These are phyloP conservation scores for Rhynchophorus ferrugineus DNA, from an alignment of 1,140 invertebrate genomes.

Conservation along the genomic window DNA sequence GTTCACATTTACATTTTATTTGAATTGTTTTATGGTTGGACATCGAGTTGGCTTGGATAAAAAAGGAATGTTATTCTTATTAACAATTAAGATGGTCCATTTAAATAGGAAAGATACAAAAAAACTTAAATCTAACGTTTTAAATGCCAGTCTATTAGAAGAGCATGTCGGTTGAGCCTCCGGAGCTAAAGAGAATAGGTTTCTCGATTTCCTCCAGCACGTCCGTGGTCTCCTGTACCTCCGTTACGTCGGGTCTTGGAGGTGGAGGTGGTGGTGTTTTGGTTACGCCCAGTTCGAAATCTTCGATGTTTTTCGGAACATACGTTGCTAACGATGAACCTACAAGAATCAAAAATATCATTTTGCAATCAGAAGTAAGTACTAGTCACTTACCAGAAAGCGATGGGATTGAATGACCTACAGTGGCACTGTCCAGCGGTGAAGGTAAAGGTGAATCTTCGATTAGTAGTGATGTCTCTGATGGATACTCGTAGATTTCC, in stretches of 20 bases:
- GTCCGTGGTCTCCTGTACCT: constrained; percentile 9
- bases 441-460: constrained; percentile 43
- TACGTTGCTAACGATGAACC: constrained; percentile 38
- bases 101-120: too few species aligned
- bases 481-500: constrained; percentile 78
- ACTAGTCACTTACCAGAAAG: constrained; percentile 29
- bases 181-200: constrained; percentile 36
- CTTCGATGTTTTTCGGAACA: constrained; percentile 36
- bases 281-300: constrained; percentile 37
- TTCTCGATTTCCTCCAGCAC: constrained; percentile 30
- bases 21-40: too few species aligned
- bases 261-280: constrained; percentile 20
- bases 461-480: constrained; percentile 66
- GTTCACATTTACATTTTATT: too few species aligned
- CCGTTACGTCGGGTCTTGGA: constrained; percentile 10
- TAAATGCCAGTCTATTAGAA: constrained; percentile 29
- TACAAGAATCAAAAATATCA: constrained; percentile 18
- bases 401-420: constrained; percentile 36
- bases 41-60: too few species aligned
- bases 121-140: too few species aligned
- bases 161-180: constrained; percentile 36
- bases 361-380: neutral
- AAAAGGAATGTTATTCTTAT: too few species aligned
- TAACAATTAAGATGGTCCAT: too few species aligned
- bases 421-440: constrained; percentile 10